Evolutionary conservation across 2,888 invertebrate genomes (phyloP).

Genomic region (Idaea straminata): DNA sequence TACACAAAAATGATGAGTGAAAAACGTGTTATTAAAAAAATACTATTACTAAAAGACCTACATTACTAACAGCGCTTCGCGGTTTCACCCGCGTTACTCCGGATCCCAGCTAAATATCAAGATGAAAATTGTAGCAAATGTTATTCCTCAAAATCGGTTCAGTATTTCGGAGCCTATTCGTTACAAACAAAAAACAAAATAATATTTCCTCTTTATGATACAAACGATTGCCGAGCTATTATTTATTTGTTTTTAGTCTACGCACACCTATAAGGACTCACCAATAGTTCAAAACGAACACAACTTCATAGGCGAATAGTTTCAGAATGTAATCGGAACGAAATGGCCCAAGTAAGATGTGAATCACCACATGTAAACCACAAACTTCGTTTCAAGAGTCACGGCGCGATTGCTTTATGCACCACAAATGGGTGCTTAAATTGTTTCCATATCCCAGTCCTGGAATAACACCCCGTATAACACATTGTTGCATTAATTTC

Average conservation of each 20-base stretch:
- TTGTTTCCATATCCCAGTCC: conserved; percentile 51
- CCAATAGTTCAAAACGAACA: neutral
- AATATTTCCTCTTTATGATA: no score
- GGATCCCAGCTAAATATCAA: no score
- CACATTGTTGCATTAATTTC: conserved; percentile 55
- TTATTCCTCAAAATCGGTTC: no score
- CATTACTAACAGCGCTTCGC: no score
- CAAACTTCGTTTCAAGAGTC: conserved; percentile 57
- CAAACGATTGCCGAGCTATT: no score
- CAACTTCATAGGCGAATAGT: neutral
- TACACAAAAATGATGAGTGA: no score
- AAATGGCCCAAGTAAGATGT: neutral
- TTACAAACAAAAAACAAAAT: no score
- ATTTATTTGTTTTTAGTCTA: neutral
- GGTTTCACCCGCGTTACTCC: no score
- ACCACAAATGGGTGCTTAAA: conserved; percentile 66
- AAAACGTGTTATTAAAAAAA: no score
- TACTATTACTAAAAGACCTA: no score
- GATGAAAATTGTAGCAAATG: no score
- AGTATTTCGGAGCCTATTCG: no score
- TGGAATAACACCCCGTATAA: conserved; percentile 6
- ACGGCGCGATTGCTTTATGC: conserved; percentile 49
- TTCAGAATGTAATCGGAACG: neutral
- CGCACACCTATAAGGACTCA: neutral
- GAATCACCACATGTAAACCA: conserved; percentile 27